phyloP scores from a whole-genome alignment of 30 jellyfish, hydroid and myxozoan species.

The Phacellophora camtschatica region DNA sequence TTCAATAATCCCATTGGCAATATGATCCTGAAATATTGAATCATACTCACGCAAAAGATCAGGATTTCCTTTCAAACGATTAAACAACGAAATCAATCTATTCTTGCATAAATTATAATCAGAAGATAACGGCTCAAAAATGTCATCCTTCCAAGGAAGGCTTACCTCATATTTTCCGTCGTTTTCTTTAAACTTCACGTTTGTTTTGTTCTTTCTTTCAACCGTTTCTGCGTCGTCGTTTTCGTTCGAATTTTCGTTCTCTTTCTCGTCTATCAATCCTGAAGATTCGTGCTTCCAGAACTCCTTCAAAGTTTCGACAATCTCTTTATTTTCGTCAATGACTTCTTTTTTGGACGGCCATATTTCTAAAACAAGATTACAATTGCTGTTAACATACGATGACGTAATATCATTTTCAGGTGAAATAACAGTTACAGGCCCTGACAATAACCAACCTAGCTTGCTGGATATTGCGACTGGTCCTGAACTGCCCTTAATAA shows the following conservation, averaged over 20 bases:
- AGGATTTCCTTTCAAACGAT: too few species aligned
- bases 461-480: conserved; percentile 27
- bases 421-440: neutral
- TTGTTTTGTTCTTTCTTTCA: neutral
- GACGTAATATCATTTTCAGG: too few species aligned
- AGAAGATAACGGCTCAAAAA: neutral
- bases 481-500: conserved; percentile 18
- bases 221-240: neutral
- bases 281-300: neutral
- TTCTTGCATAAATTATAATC: conserved; percentile 1
- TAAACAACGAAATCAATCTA: neutral
- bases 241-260: neutral
- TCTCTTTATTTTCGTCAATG: neutral
- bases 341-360: neutral
- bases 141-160: conserved; percentile 8
- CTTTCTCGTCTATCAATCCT: neutral
- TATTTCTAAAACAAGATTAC: too few species aligned
- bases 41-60: too few species aligned
- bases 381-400: too few species aligned
- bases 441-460: conserved; percentile 42
- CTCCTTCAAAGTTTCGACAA: neutral
- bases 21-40: conserved; percentile 3
- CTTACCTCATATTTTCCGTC: conserved; percentile 53
- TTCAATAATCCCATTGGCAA: neutral
- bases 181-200: too few species aligned